phyloP scores from a whole-genome alignment of 2,797 vertebrate species.

The Heliangelus exortis region DNA sequence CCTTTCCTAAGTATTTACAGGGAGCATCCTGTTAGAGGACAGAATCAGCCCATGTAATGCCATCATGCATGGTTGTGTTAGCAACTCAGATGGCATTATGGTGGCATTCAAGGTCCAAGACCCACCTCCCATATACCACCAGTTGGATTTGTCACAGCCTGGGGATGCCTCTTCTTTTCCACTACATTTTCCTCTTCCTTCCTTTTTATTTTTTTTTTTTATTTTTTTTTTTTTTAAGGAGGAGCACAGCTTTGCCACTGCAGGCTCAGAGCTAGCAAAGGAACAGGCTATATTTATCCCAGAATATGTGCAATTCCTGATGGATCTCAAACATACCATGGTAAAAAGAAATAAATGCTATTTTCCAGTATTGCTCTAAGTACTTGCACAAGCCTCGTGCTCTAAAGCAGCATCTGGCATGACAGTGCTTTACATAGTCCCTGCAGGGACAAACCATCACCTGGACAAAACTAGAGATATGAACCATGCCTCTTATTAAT shows the following conservation, averaged over 20 bases:
- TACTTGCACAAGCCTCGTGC: background rate
- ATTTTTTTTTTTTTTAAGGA: background rate
- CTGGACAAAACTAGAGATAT: background rate
- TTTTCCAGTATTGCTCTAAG: background rate
- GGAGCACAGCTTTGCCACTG: background rate
- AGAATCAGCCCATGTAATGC: fast-evolving
- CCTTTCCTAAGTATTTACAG: background rate
- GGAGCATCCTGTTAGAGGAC: background rate
- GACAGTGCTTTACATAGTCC: background rate
- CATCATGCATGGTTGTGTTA: background rate
- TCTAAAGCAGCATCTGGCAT: background rate
- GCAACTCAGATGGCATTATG: fast-evolving
- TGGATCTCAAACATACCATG: background rate
- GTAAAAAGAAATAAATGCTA: background rate
- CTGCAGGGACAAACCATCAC: background rate
- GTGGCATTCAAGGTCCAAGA: background rate
- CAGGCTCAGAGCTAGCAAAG: background rate
- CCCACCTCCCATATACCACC: background rate
- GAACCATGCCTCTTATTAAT: background rate
- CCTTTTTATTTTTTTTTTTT: background rate
- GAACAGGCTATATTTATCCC: background rate
- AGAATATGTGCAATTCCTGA: background rate
- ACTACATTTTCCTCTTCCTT: background rate
- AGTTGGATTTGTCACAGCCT: fast-evolving
- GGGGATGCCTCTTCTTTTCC: background rate